phyloP scores from a whole-genome alignment of 2,888 invertebrate species.

The Parthenolecanium corni region DNA sequence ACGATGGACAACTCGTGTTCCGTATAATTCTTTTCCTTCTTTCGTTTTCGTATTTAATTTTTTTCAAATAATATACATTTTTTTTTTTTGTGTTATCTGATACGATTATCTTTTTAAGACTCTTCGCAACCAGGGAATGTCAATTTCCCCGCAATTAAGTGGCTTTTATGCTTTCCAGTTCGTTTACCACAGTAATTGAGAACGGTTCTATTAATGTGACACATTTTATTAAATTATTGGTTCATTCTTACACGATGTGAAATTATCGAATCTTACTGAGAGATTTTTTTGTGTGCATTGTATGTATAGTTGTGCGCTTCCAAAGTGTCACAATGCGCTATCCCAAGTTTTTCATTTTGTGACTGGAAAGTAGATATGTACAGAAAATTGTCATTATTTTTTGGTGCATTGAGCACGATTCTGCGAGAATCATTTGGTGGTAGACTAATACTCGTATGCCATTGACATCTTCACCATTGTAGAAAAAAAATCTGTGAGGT shows the following conservation, averaged over 20 bases:
- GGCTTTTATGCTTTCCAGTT: constrained; percentile 26
- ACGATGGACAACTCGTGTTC: constrained; percentile 24
- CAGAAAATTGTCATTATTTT: no score
- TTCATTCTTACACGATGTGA: neutral
- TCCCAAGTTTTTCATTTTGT: no score
- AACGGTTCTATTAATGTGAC: constrained; percentile 22
- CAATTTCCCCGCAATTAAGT: constrained; percentile 25
- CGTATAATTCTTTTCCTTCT: neutral
- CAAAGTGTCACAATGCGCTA: no score
- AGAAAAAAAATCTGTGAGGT: no score
- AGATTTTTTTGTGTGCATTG: no score
- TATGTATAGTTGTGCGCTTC: no score
- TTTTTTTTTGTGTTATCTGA: constrained; percentile 12
- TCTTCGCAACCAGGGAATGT: constrained; percentile 24
- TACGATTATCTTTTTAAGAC: constrained; percentile 18
- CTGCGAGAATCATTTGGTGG: no score
- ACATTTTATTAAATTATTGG: constrained; percentile 24
- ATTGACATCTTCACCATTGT: no score
- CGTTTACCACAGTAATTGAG: constrained; percentile 22
- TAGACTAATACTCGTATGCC: no score
- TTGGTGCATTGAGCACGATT: no score
- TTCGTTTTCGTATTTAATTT: neutral
- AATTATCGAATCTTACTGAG: neutral
- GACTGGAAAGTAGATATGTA: no score
- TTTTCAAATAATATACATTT: neutral